These are phyloP conservation scores for Melospiza georgiana DNA, from an alignment of 2,113 vertebrate genomes.

Conservation along the genomic window DNA sequence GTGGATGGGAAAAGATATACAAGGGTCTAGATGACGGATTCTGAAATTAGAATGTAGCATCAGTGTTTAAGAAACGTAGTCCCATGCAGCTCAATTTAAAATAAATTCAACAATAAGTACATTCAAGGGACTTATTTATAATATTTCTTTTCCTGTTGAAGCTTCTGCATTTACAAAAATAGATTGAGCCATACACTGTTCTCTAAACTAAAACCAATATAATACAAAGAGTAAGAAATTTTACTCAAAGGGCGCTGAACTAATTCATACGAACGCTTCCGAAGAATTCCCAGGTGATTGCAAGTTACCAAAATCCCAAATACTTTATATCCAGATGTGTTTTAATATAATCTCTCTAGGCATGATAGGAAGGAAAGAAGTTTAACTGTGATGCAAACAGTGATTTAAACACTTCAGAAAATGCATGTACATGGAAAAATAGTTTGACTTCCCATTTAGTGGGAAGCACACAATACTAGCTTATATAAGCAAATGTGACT, in stretches of 20 bases:
- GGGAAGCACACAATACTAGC: background rate
- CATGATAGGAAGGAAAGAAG: background rate
- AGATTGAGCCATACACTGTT: background rate
- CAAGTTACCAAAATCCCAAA: background rate
- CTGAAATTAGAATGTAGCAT: background rate
- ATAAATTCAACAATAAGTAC: background rate
- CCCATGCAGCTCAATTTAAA: background rate
- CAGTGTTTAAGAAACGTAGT: background rate
- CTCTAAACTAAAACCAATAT: background rate
- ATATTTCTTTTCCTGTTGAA: background rate
- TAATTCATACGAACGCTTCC: background rate
- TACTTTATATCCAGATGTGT: background rate
- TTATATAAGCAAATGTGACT: background rate
- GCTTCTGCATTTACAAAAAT: background rate
- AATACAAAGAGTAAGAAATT: background rate
- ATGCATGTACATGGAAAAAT: background rate
- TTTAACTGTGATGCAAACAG: background rate
- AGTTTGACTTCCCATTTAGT: background rate
- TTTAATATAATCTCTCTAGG: background rate
- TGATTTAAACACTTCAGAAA: slow-evolving; percentile 5
- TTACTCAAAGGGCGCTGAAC: background rate
- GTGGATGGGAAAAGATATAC: background rate
- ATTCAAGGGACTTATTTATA: background rate
- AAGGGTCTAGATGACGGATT: background rate
- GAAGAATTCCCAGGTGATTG: background rate